These are phyloP conservation scores for Saccopteryx leptura DNA, from an alignment of 2,113 vertebrate genomes.

Conservation along the genomic window DNA sequence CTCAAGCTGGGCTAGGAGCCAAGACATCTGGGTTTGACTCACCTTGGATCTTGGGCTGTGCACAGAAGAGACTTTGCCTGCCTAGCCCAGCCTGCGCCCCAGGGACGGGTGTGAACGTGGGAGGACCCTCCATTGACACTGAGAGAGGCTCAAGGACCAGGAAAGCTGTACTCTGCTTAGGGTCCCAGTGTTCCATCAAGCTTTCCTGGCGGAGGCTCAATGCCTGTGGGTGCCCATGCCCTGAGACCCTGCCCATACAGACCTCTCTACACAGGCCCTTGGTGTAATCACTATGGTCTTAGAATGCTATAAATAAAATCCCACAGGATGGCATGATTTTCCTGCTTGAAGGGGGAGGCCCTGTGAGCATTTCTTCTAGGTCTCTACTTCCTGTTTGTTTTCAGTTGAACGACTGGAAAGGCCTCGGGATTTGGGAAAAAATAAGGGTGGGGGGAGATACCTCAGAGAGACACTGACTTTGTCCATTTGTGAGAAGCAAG, in stretches of 20 bases:
- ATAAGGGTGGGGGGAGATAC: not conserved
- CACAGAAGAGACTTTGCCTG: conserved; percentile 25
- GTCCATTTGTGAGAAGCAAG: not conserved
- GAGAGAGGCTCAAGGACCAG: not conserved
- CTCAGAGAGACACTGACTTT: not conserved
- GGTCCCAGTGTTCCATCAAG: not conserved
- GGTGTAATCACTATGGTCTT: not conserved
- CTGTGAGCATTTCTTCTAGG: not conserved
- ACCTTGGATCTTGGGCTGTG: not conserved
- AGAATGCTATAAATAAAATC: not conserved
- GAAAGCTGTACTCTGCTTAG: not conserved
- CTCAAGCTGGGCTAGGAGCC: conserved; percentile 31
- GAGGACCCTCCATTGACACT: not conserved
- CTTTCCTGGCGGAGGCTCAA: conserved; percentile 2
- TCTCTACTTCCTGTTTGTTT: not conserved
- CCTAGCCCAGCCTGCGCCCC: not conserved
- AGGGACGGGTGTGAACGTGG: not conserved
- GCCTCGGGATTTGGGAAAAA: not conserved
- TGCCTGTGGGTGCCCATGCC: rapidly evolving
- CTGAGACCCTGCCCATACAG: not conserved
- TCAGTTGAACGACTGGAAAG: not conserved
- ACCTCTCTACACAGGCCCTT: not conserved
- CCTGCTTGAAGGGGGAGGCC: not conserved
- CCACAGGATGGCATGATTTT: not conserved
- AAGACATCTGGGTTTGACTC: conserved; percentile 70